phyloP scores from a whole-genome alignment of 2,113 vertebrate species.

The Cairina moschata region DNA sequence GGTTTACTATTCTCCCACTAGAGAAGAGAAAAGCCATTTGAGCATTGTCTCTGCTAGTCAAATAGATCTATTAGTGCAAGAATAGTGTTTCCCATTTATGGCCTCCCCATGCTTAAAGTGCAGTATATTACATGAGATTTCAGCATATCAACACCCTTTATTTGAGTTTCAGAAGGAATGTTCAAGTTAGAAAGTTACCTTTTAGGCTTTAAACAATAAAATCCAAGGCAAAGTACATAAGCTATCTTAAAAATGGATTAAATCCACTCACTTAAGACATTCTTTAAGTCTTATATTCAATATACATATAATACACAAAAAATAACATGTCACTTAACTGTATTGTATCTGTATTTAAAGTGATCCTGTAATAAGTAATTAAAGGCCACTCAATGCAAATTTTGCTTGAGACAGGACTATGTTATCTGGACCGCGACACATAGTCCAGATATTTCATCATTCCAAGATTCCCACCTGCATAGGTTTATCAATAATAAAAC shows the following conservation, averaged over 20 bases:
- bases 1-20: background rate
- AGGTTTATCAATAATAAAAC: background rate
- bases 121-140: slow-evolving; percentile 28
- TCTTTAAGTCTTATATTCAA: slow-evolving; percentile 10
- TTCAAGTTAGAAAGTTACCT: slow-evolving; percentile 38
- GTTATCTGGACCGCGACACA: background rate
- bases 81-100: background rate
- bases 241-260: slow-evolving; percentile 30
- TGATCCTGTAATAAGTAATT: background rate
- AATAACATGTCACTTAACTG: background rate
- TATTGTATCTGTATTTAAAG: background rate
- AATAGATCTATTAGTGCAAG: slow-evolving; percentile 24
- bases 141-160: slow-evolving; percentile 15
- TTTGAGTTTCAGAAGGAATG: slow-evolving; percentile 60
- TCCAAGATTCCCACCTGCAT: background rate
- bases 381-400: slow-evolving; percentile 22
- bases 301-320: slow-evolving; percentile 14
- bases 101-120: slow-evolving; percentile 55
- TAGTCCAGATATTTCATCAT: background rate
- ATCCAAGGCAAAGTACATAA: slow-evolving; percentile 50
- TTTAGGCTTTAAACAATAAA: slow-evolving; percentile 36
- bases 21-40: background rate
- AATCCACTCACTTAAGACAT: slow-evolving; percentile 8
- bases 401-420: background rate
- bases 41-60: background rate